phyloP scores from a whole-genome alignment of 2,113 vertebrate genomes.

The Tylochromis polylepis region DNA sequence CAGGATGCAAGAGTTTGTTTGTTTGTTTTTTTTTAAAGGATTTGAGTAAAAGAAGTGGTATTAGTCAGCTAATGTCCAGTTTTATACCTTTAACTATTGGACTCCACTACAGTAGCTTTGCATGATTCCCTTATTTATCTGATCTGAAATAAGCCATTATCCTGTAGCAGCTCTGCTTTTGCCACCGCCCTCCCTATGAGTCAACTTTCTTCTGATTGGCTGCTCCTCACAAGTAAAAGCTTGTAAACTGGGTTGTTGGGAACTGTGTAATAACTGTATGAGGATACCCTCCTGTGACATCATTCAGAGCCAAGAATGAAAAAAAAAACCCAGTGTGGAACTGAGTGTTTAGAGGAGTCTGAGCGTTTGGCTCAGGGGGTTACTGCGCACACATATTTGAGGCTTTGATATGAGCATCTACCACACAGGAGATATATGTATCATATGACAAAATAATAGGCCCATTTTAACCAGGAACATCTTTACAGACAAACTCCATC shows the following conservation, averaged over 20 bases:
- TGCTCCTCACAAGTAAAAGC: not conserved
- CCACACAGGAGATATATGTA: too few species aligned
- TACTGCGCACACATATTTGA: too few species aligned
- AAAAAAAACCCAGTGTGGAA: fast-evolving
- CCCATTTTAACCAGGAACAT: too few species aligned
- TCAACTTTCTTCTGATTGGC: not conserved
- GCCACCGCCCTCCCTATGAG: not conserved
- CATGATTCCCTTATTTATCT: not conserved
- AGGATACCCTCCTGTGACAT: not conserved
- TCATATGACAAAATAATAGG: too few species aligned
- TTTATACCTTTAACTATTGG: too few species aligned
- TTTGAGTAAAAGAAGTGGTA: not conserved
- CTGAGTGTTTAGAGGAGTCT: not conserved
- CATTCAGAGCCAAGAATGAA: not conserved
- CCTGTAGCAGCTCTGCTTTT: too few species aligned
- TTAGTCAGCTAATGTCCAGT: not conserved
- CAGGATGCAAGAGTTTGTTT: not conserved
- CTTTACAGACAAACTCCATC: too few species aligned
- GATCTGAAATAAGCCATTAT: not conserved
- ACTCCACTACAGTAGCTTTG: not conserved
- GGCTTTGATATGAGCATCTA: too few species aligned
- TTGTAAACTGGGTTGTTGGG: not conserved
- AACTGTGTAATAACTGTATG: not conserved
- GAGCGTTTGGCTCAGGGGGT: fast-evolving
- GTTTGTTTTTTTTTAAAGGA: too few species aligned